phyloP scores from a whole-genome alignment of 2,113 vertebrate genomes.

The Nothobranchius furzeri region DNA sequence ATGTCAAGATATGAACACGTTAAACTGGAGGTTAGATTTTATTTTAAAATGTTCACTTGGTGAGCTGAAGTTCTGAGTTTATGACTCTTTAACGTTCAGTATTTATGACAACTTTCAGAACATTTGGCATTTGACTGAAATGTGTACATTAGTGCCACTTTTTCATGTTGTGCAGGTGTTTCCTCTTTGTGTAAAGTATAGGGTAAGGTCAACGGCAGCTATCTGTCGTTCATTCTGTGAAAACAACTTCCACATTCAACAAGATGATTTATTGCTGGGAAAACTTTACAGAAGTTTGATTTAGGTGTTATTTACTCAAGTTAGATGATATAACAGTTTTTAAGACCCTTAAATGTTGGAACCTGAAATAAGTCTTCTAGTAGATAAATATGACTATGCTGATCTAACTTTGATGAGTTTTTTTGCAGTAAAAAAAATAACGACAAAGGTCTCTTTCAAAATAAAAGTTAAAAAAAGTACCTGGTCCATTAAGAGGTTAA shows the following conservation, averaged over 20 bases:
- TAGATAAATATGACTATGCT: no score
- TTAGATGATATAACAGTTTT: not conserved
- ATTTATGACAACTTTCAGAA: not conserved
- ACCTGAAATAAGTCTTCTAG: not conserved
- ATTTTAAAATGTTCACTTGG: not conserved
- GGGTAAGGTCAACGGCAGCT: slow-evolving; percentile 10
- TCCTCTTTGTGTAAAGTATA: slow-evolving; percentile 17
- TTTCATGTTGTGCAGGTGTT: slow-evolving; percentile 25
- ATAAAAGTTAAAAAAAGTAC: no score
- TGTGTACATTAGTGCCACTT: slow-evolving; percentile 17
- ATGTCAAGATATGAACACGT: no score
- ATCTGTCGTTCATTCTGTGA: slow-evolving; percentile 51
- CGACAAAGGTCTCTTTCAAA: no score
- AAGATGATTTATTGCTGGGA: slow-evolving; percentile 52
- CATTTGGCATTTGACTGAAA: slow-evolving; percentile 1
- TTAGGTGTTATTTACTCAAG: not conserved
- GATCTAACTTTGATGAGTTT: not conserved
- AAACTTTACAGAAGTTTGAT: slow-evolving; percentile 16
- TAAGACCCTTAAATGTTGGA: not conserved
- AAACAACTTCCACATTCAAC: slow-evolving; percentile 29
- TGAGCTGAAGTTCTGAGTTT: not conserved
- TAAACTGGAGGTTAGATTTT: not conserved
- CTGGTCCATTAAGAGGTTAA: no score
- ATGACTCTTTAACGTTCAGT: not conserved
- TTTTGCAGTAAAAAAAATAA: no score